Percentiles rank a stretch among this genome's conserved stretches.
Conservation (phyloP, 2,888 invertebrate species). For the Bombylius discolor region DNA sequence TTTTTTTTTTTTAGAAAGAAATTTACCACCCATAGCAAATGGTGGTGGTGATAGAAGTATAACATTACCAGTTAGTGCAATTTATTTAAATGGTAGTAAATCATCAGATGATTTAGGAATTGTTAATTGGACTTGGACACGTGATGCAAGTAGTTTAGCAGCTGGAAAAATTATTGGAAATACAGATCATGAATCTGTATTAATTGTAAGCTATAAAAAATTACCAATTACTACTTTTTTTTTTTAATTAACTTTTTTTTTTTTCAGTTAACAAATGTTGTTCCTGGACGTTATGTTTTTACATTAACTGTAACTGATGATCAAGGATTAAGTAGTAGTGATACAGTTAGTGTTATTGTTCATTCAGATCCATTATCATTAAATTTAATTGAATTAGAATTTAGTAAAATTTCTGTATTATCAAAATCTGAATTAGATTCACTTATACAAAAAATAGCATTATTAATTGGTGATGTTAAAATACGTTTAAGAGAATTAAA, state of each 20-base stretch:
- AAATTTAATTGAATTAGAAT: slow-evolving; percentile 67
- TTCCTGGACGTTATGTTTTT: slow-evolving; percentile 78
- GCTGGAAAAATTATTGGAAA: slow-evolving; percentile 67
- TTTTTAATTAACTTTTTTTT: slow-evolving; percentile 2
- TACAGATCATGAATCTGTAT: slow-evolving; percentile 62
- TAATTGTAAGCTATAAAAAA: slow-evolving; percentile 44
- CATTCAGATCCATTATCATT: slow-evolving; percentile 61
- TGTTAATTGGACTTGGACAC: slow-evolving; percentile 69
- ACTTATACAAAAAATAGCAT: slow-evolving; percentile 60
- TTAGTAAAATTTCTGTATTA: slow-evolving; percentile 58
- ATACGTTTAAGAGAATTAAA: slow-evolving; percentile 45
- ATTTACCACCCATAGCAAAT: slow-evolving; percentile 76
- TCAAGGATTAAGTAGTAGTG: slow-evolving; percentile 69
- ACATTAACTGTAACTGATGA: slow-evolving; percentile 81
- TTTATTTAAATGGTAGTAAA: slow-evolving; percentile 69
- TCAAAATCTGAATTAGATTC: slow-evolving; percentile 51
- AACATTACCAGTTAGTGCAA: slow-evolving; percentile 57
- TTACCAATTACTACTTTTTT: neutral
- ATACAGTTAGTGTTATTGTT: slow-evolving; percentile 73
- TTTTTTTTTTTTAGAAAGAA: slow-evolving; percentile 51
- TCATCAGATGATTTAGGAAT: slow-evolving; percentile 82
- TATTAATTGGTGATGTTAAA: slow-evolving; percentile 53
- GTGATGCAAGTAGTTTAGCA: slow-evolving; percentile 64
- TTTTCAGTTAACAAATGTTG: slow-evolving; percentile 61
- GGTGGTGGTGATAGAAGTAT: slow-evolving; percentile 76